A percentile compares a stretch with the other conserved stretches of the same genome.
phyloP scores from a whole-genome alignment of 2,797 vertebrate genomes.

The Spinus olivaceus region DNA sequence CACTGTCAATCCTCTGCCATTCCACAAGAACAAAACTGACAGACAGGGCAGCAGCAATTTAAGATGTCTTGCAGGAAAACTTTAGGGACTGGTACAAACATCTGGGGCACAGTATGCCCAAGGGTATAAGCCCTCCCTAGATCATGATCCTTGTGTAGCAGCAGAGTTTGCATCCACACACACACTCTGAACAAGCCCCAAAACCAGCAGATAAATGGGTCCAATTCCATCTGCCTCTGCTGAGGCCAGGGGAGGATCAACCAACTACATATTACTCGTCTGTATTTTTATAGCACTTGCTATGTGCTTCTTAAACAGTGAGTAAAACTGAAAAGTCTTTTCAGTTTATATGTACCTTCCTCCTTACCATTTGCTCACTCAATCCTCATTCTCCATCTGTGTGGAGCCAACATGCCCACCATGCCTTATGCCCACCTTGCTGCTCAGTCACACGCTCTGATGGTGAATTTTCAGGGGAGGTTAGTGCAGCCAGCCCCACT shows the following conservation, averaged over 20 bases:
- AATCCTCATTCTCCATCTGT: slow-evolving; percentile 48
- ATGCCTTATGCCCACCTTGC: slow-evolving; percentile 28
- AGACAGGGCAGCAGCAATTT: background rate
- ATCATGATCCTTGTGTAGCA: background rate
- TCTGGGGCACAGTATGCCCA: background rate
- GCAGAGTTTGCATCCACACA: background rate
- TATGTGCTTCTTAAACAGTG: slow-evolving; percentile 7
- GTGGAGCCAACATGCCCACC: slow-evolving; percentile 31
- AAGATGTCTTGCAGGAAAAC: background rate
- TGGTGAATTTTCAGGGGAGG: accelerated
- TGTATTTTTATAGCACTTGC: slow-evolving; percentile 22
- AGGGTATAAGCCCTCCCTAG: background rate
- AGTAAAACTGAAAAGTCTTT: slow-evolving; percentile 34
- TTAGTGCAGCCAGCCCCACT: background rate
- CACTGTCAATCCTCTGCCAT: background rate
- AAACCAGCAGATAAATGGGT: background rate
- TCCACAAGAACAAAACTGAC: background rate
- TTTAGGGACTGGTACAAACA: background rate
- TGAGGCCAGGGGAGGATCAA: background rate
- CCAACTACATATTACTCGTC: background rate
- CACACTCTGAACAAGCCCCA: background rate
- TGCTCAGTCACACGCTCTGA: background rate
- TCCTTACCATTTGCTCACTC: slow-evolving; percentile 58
- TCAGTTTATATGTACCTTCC: slow-evolving; percentile 7
- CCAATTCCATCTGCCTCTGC: background rate